These are phyloP conservation scores for Connochaetes taurinus DNA, from an alignment of 2,113 vertebrate genomes.

Conservation along the genomic window DNA sequence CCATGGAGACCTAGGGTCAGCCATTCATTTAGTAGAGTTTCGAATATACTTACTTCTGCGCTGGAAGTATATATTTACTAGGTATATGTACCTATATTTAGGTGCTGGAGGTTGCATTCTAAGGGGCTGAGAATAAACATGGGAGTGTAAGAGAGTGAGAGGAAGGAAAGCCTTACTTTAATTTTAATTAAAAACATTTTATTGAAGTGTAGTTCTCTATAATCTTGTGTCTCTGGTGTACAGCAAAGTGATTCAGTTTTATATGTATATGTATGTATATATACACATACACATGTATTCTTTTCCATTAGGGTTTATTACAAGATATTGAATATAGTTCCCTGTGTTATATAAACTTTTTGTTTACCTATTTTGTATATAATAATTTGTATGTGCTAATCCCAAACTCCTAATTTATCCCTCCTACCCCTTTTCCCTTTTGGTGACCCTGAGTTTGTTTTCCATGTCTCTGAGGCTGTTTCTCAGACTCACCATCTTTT, in stretches of 20 bases:
- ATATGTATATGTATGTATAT: background rate
- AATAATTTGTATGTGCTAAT: background rate
- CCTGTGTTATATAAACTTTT: background rate
- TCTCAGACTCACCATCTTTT: background rate
- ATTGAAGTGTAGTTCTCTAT: background rate
- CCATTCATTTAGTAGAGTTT: background rate
- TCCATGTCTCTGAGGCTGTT: background rate
- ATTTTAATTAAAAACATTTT: background rate
- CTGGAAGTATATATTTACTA: background rate
- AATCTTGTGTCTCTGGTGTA: background rate
- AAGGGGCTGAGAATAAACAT: background rate
- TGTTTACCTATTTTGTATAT: background rate
- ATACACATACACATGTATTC: background rate
- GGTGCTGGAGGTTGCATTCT: background rate
- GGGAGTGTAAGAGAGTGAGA: background rate
- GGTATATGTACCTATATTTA: background rate
- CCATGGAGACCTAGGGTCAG: background rate
- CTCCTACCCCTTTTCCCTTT: background rate
- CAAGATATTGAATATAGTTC: background rate
- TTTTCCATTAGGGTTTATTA: background rate
- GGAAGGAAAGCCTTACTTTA: background rate
- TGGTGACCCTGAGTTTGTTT: background rate
- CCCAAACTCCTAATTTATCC: background rate
- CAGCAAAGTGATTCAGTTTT: background rate
- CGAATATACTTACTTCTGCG: background rate